Conservation (phyloP, 2,113 vertebrate species). For the Tamias sibiricus region DNA sequence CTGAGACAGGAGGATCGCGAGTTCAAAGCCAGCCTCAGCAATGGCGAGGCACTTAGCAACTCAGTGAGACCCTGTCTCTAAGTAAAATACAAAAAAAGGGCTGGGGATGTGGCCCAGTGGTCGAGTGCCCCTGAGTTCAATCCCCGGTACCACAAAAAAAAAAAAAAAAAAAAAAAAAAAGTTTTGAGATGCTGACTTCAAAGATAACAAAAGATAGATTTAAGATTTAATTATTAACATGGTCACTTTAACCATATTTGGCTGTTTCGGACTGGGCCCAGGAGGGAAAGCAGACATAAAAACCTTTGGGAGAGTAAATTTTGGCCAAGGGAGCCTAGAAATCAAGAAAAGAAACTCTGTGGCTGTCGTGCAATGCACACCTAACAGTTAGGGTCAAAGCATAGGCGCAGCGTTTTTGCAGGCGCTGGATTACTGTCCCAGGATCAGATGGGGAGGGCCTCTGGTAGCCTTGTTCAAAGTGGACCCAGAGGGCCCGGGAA, state of each 20-base stretch:
- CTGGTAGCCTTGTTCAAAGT: accelerated
- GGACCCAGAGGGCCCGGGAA: too few species aligned
- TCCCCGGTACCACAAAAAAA: too few species aligned
- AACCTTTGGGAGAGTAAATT: neutral
- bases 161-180: too few species aligned
- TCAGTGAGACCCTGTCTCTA: too few species aligned
- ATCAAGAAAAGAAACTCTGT: neutral
- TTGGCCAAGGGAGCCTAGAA: neutral
- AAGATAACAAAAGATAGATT: neutral
- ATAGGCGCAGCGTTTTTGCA: neutral
- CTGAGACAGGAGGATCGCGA: too few species aligned
- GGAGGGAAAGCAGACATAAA: neutral
- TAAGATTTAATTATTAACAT: neutral
- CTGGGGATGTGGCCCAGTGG: too few species aligned
- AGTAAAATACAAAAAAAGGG: too few species aligned
- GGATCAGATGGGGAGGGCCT: neutral
- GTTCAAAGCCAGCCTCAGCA: too few species aligned
- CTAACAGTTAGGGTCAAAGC: too few species aligned
- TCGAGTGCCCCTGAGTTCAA: too few species aligned
- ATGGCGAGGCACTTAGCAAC: too few species aligned
- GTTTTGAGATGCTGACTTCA: neutral
- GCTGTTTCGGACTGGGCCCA: neutral
- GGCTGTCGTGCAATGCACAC: too few species aligned
- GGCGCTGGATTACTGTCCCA: neutral
- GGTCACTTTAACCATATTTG: neutral